A percentile compares a stretch with the other conserved stretches of the same genome.
phyloP scores from a whole-genome alignment of 2,113 vertebrate genomes.

The Bos javanicus region DNA sequence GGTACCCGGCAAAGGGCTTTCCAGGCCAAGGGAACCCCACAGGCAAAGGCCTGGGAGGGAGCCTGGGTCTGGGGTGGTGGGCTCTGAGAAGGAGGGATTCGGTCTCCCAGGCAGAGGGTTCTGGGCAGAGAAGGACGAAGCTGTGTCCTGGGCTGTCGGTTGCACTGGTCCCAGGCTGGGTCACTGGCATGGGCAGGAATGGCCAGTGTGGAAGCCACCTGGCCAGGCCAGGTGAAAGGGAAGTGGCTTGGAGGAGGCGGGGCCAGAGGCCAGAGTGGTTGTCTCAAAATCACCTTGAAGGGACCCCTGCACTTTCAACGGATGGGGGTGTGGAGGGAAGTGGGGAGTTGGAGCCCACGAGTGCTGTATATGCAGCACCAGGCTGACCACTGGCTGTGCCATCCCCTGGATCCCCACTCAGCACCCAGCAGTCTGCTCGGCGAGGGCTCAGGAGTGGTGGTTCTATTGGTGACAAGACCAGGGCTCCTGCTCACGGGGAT shows the following conservation, averaged over 20 bases:
- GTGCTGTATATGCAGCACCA: neutral
- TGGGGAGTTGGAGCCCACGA: neutral
- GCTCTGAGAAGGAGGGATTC: neutral
- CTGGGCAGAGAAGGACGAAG: neutral
- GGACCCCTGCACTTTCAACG: neutral
- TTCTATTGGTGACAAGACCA: neutral
- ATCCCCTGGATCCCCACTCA: neutral
- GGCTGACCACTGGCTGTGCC: neutral
- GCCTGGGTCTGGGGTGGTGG: rapidly evolving
- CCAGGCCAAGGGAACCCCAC: neutral
- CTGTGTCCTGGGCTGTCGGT: neutral
- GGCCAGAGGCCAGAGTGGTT: neutral
- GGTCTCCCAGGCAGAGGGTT: no score
- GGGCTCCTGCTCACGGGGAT: rapidly evolving
- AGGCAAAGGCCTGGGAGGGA: neutral
- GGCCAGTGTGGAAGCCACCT: neutral
- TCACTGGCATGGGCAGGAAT: no score
- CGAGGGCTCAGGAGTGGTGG: neutral
- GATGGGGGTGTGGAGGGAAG: neutral
- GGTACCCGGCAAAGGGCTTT: neutral
- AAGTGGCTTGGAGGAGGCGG: neutral
- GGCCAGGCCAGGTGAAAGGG: neutral
- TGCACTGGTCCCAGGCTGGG: rapidly evolving
- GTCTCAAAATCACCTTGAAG: neutral
- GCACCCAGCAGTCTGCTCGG: neutral